Evolutionary conservation across 2,113 vertebrate genomes (phyloP).

Genomic region (Trogon melanurus): DNA sequence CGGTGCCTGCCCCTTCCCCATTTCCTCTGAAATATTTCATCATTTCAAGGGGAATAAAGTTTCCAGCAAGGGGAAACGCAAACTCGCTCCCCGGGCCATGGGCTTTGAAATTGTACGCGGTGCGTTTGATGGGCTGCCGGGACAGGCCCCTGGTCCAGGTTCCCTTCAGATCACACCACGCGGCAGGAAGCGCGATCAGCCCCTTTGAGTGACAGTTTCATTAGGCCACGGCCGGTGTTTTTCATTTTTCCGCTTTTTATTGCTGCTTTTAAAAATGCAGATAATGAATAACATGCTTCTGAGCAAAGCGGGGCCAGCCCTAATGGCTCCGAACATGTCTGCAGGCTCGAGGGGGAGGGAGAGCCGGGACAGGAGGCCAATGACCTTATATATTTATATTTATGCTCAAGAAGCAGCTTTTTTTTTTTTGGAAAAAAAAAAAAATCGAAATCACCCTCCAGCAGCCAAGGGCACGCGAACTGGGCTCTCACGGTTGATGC

Average conservation of each 20-base stretch:
- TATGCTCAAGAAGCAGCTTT: not conserved
- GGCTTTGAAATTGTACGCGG: slow-evolving; percentile 72
- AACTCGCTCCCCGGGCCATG: slow-evolving; percentile 51
- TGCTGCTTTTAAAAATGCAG: slow-evolving; percentile 69
- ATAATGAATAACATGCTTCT: slow-evolving; percentile 69
- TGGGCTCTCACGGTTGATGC: rapidly evolving
- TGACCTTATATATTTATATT: slow-evolving; percentile 62
- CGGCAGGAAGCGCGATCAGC: slow-evolving; percentile 64
- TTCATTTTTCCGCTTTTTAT: slow-evolving; percentile 74
- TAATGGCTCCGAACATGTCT: slow-evolving; percentile 66
- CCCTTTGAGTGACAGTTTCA: slow-evolving; percentile 69
- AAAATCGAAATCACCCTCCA: not conserved
- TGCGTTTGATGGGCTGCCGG: slow-evolving; percentile 68
- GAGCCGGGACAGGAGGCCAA: not conserved
- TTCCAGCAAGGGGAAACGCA: slow-evolving; percentile 60
- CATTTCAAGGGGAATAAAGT: slow-evolving; percentile 72
- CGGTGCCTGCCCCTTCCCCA: slow-evolving; percentile 4
- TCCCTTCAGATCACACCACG: slow-evolving; percentile 71
- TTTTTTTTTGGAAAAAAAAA: not conserved
- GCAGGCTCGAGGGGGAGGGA: slow-evolving; percentile 29
- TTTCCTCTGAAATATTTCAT: slow-evolving; percentile 69
- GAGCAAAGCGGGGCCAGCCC: slow-evolving; percentile 50
- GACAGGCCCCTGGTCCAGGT: slow-evolving; percentile 60
- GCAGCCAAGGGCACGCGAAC: not conserved
- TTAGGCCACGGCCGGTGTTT: slow-evolving; percentile 60